phyloP scores from a whole-genome alignment of 1,140 invertebrate genomes.

The Diabrotica virgifera region DNA sequence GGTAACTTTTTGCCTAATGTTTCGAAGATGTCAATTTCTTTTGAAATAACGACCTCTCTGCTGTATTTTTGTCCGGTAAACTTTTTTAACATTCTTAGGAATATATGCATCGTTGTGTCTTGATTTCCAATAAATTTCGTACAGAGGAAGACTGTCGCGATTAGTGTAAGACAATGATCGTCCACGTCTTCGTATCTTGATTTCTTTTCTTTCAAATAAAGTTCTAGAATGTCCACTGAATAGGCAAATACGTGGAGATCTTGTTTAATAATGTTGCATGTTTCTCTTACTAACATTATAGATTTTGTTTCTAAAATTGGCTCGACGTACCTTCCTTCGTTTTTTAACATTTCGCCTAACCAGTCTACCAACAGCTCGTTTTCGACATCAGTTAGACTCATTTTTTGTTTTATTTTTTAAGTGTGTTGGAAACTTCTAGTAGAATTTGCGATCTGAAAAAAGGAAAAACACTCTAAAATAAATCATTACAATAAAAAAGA shows the following conservation, averaged over 20 bases:
- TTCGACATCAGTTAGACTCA: constrained; percentile 26
- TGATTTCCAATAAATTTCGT: constrained; percentile 36
- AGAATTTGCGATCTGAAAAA: no score
- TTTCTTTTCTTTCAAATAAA: constrained; percentile 35
- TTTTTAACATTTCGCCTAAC: constrained; percentile 27
- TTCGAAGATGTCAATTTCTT: constrained; percentile 36
- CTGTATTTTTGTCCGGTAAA: constrained; percentile 25
- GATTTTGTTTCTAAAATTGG: constrained; percentile 32
- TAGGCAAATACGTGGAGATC: constrained; percentile 38
- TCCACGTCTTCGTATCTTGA: constrained; percentile 23
- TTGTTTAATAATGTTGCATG: constrained; percentile 37
- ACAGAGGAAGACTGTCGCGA: constrained; percentile 32
- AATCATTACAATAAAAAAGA: no score
- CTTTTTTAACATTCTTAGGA: constrained; percentile 28
- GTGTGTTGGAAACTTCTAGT: no score
- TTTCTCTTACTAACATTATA: constrained; percentile 32
- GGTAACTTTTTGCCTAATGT: constrained; percentile 33
- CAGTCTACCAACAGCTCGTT: constrained; percentile 31
- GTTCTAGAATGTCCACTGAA: constrained; percentile 32
- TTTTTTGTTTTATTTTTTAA: constrained; percentile 2
- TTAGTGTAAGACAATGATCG: constrained; percentile 29
- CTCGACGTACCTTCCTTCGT: constrained; percentile 26
- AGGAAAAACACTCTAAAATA: no score
- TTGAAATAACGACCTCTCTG: constrained; percentile 18
- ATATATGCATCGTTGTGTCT: constrained; percentile 29